phyloP scores from a whole-genome alignment of 2,888 invertebrate species.

The Arge pagana region DNA sequence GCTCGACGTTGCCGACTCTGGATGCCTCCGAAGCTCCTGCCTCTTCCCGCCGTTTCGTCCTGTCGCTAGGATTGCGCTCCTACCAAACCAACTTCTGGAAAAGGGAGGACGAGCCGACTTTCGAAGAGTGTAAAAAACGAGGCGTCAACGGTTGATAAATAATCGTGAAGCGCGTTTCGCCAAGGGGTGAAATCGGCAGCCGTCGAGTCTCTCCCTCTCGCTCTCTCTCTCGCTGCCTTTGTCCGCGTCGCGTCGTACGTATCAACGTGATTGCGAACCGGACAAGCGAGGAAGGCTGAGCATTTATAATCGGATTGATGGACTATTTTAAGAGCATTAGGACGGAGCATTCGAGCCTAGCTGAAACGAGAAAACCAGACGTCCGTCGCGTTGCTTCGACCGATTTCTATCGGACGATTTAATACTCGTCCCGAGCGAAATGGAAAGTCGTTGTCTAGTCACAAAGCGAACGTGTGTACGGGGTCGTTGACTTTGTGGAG shows the following conservation, averaged over 20 bases:
- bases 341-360: no score
- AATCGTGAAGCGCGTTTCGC: neutral
- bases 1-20: constrained; percentile 2
- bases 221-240: neutral
- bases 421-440: constrained; percentile 18
- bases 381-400: constrained; percentile 15
- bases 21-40: neutral
- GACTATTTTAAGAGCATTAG: no score
- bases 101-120: neutral
- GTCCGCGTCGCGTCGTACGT: neutral
- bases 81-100: no score
- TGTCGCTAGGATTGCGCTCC: no score
- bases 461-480: constrained; percentile 1
- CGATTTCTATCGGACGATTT: constrained; percentile 18
- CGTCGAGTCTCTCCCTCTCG: neutral
- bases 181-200: neutral
- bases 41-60: no score
- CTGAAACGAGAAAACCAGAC: no score
- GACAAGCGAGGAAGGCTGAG: neutral
- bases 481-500: constrained; percentile 15
- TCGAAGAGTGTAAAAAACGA: neutral
- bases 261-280: neutral
- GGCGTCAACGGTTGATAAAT: neutral
- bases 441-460: constrained; percentile 21
- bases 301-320: constrained; percentile 2